Percentiles rank a stretch among this genome's conserved stretches.
These are phyloP conservation scores for Euglossa dilemma DNA, from an alignment of 1,140 invertebrate genomes.

Conservation along the genomic window DNA sequence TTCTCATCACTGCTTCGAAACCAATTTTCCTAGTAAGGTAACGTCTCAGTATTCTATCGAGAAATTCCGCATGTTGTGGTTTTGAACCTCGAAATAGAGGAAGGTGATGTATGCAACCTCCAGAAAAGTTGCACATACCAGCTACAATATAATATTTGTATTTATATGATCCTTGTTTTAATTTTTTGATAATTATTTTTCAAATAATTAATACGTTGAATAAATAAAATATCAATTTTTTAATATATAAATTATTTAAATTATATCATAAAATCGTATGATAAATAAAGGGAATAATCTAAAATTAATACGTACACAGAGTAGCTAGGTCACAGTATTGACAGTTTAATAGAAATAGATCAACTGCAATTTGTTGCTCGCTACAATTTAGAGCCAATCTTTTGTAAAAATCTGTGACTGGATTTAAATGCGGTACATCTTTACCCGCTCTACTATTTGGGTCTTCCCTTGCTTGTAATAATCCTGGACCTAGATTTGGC, in stretches of 20 bases:
- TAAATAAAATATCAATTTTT: conserved; percentile 1
- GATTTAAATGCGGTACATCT: conserved; percentile 93
- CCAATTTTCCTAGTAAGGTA: conserved; percentile 99
- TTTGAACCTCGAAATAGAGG: conserved; percentile 93
- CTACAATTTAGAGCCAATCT: conserved; percentile 97
- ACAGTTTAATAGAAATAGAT: conserved; percentile 96
- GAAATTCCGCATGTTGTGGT: conserved; percentile 87
- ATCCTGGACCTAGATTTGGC: conserved; percentile 95
- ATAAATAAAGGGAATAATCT: neutral
- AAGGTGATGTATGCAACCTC: conserved; percentile 96
- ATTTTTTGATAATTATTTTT: neutral
- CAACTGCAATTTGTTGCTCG: conserved; percentile 97
- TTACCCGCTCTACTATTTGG: conserved; percentile 91
- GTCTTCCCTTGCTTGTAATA: conserved; percentile 92
- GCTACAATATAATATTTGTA: conserved; percentile 82
- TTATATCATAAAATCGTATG: neutral
- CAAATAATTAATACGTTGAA: neutral
- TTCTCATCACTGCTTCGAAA: conserved; percentile 99
- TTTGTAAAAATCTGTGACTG: conserved; percentile 99
- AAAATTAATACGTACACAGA: conserved; percentile 87
- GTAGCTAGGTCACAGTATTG: conserved; percentile 97
- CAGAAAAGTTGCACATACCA: conserved; percentile 97
- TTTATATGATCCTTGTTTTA: neutral
- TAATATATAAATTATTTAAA: no score
- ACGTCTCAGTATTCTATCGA: conserved; percentile 91